These are phyloP conservation scores for Bostrychus sinensis DNA, from an alignment of 2,113 vertebrate species.

Conservation along the genomic window DNA sequence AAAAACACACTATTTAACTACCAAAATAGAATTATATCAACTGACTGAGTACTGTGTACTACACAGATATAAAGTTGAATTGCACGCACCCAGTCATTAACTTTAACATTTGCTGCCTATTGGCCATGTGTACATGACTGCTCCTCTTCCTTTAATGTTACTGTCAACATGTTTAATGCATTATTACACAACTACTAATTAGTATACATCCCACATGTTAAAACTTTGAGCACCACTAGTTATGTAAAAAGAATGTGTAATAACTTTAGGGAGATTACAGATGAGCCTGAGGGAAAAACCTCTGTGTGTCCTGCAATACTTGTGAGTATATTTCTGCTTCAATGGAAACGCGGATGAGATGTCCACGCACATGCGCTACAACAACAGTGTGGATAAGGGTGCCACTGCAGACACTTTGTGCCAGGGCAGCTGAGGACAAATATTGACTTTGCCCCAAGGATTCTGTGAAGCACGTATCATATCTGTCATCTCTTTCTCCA, in stretches of 20 bases:
- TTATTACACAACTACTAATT: too few relatives aligned
- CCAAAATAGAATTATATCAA: too few relatives aligned
- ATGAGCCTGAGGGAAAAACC: neutral
- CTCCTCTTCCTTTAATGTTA: too few relatives aligned
- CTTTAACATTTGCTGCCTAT: too few relatives aligned
- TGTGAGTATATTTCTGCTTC: slow-evolving; percentile 3
- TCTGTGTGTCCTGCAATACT: neutral
- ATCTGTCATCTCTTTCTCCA: slow-evolving; percentile 30
- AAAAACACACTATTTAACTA: too few relatives aligned
- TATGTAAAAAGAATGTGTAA: too few relatives aligned
- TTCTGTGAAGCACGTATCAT: slow-evolving; percentile 42
- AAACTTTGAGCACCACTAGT: neutral
- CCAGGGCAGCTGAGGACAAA: slow-evolving; percentile 55
- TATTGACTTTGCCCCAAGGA: slow-evolving; percentile 60
- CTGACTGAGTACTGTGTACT: too few relatives aligned
- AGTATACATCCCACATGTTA: too few relatives aligned
- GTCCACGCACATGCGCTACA: slow-evolving; percentile 5
- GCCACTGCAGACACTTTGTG: slow-evolving; percentile 44
- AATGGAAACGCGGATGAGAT: neutral
- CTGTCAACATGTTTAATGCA: too few relatives aligned
- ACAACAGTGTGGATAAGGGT: slow-evolving; percentile 4
- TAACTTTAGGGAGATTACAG: neutral
- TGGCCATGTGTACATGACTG: too few relatives aligned
- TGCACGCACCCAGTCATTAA: too few relatives aligned
- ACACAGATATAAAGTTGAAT: too few relatives aligned